Evolutionary conservation across 2,797 vertebrate genomes (phyloP), one percentile per base, ranked within the genome.

Genomic region (Falco concolor): DNA sequence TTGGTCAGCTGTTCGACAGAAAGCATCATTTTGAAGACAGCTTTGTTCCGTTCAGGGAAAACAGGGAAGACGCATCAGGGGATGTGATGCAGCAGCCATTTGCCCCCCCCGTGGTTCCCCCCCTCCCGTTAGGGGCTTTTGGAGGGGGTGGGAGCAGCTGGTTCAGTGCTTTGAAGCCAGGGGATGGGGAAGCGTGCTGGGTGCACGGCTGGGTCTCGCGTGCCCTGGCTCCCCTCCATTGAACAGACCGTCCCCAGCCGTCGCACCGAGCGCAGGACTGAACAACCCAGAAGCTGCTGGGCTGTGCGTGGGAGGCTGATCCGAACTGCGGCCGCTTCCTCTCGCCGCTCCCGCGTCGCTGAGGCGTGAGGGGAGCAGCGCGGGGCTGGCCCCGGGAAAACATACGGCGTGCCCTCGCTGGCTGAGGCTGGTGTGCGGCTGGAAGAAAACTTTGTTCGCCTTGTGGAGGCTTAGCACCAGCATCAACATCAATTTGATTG

Each of bases 1-100:
- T 87, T 92, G 83, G 77, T 91, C 80, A 91, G 59, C 95, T 76
- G 85, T 69, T 90, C 8, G 8, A 74, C 70, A 49, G 91, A 93
- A 56, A 81, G 67, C 77, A 4, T 86, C 50, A 4, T 84, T 95
- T 86, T 30, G 87, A 91, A 86, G 77, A 50, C 74, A 61, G 77
- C 91, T 82, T 79, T 84, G 57, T 90, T 90, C 44, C 1, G 7
- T 42, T 84, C 5, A 16, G 80, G 45, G 52, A n/a, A 11, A 52
- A 78, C 0, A 13, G 83, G 63, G 67, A 76, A 45, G 34, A 12
- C 0, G 6, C 44, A 18, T 10, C 5, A 2, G 77, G 50, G 63
- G 44, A 65, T 42, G 72, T 0, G 9, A 19, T 84, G 70, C 70
- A 65, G 87, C 90, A 76, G 90, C 92, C 52, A 44, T 95, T 90